These are phyloP conservation scores for Drosophila sproati DNA, from an alignment of 1,140 invertebrate genomes.

Conservation along the genomic window DNA sequence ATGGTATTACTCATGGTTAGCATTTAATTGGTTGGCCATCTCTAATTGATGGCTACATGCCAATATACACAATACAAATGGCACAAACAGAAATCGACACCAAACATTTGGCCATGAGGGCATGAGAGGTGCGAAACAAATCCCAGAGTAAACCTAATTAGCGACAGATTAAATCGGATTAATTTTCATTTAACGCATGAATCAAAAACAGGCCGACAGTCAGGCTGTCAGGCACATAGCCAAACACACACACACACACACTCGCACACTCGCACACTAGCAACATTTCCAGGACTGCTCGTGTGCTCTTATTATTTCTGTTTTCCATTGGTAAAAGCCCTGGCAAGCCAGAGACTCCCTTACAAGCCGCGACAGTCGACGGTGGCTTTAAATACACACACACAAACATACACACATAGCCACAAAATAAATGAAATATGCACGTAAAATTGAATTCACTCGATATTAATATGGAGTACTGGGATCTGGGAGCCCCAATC, in stretches of 20 bases:
- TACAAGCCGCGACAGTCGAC: constrained; percentile 55
- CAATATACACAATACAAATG: constrained; percentile 9
- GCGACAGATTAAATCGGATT: constrained; percentile 83
- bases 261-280: neutral
- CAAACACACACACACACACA: constrained; percentile 13
- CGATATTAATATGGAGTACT: neutral
- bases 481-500: constrained; percentile 34
- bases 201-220: constrained; percentile 74
- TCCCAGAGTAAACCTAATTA: constrained; percentile 83
- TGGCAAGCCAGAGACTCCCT: constrained; percentile 11
- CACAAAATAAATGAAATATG: constrained; percentile 65
- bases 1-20: constrained; percentile 1
- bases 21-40: constrained; percentile 31
- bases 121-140: constrained; percentile 73
- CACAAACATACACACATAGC: constrained; percentile 39
- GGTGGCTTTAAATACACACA: constrained; percentile 68
- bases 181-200: constrained; percentile 83
- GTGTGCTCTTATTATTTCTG: constrained; percentile 17
- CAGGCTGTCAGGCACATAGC: constrained; percentile 52
- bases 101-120: constrained; percentile 30
- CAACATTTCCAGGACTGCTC: constrained; percentile 3
- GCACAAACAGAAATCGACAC: constrained; percentile 29
- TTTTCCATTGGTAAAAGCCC: constrained; percentile 3
- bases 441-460: constrained; percentile 72
- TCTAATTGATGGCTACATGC: constrained; percentile 36